Evolutionary conservation across 2,113 vertebrate genomes (phyloP), one percentile per base, ranked within the genome.

Genomic region (Xenopus borealis): DNA sequence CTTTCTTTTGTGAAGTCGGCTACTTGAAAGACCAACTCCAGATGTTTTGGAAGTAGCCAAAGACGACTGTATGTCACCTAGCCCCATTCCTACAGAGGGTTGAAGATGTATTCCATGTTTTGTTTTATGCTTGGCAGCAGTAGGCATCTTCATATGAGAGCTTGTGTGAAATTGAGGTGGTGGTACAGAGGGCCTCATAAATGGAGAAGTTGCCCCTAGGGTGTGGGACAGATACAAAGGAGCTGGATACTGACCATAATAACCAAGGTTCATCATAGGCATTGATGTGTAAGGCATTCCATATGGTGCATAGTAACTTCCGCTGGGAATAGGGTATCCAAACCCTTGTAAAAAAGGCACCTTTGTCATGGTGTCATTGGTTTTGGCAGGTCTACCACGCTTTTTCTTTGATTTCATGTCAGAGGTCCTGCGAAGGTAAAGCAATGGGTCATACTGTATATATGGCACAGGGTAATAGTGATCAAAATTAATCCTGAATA

Each of bases 281-380:
- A 95, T 94, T 91, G 97, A 94, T 86, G 97, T 95, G 86, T 99
- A 98, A 98, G 96, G 97, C 96, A 99, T 96, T 89, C 96, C 94
- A 90, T 98, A 99, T 88, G 97, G 95, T 93, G 96, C 96, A 98
- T 98, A 98, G 97, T 97, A 99, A 95, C 94, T 98, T 89, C 95
- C 97, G 88, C 97, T 96, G 89, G 94, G 93, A 89, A 98, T 92
- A 82, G 96, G 95, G 92, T 95, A 98, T 87, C 95, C 89, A 82
- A 96, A 98, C 91, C 96, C 96, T 93, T 96, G 96, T 92, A 98
- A 95, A 92, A 98, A 98, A 96, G 96, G 95, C 96, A 99, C 94
- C 92, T 98, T 97, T 87, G 96, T 93, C 92, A 97, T 95, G 91
- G 95, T 96, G 94, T 99, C 95, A 87, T 93, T 95, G 92, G 93